Evolutionary conservation across 2,797 vertebrate genomes (phyloP).

Genomic region (Malacoctenus gilli): DNA sequence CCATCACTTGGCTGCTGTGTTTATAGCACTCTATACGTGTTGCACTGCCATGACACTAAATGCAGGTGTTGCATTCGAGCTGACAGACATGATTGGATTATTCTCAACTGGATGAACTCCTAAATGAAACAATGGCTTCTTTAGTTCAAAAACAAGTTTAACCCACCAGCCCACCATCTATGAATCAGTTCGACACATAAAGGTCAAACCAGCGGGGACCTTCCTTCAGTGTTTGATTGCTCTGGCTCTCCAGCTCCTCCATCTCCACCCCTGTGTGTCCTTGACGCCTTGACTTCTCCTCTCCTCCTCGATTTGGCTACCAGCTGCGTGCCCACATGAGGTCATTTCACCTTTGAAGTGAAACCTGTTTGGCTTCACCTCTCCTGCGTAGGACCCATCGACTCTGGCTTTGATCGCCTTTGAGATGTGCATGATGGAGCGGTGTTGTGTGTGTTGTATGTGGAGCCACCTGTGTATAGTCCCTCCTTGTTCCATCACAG

Average conservation of each 20-base stretch:
- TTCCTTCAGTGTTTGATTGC: not conserved
- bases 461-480: conserved; percentile 28
- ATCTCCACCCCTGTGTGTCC: conserved; percentile 38
- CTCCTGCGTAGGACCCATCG: conserved; percentile 35
- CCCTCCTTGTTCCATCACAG: conserved; percentile 48
- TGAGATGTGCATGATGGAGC: conserved; percentile 46
- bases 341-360: conserved; percentile 61
- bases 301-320: conserved; percentile 50
- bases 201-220: not conserved
- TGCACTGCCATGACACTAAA: too few species aligned
- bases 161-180: too few species aligned
- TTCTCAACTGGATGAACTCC: too few species aligned
- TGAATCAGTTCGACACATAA: not conserved
- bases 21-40: too few species aligned
- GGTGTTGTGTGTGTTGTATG: conserved; percentile 33
- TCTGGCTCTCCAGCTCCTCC: conserved; percentile 16
- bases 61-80: too few species aligned
- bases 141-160: too few species aligned
- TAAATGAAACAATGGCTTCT: too few species aligned
- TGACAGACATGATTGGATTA: too few species aligned
- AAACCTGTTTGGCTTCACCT: conserved; percentile 46
- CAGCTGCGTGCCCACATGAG: conserved; percentile 46
- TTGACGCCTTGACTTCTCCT: conserved; percentile 43
- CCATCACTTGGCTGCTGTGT: too few species aligned
- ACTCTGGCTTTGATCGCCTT: conserved; percentile 52